A percentile compares a stretch with the other conserved stretches of the same genome.
These are phyloP conservation scores for Microchirus variegatus DNA, from an alignment of 2,797 vertebrate genomes.

Conservation along the genomic window DNA sequence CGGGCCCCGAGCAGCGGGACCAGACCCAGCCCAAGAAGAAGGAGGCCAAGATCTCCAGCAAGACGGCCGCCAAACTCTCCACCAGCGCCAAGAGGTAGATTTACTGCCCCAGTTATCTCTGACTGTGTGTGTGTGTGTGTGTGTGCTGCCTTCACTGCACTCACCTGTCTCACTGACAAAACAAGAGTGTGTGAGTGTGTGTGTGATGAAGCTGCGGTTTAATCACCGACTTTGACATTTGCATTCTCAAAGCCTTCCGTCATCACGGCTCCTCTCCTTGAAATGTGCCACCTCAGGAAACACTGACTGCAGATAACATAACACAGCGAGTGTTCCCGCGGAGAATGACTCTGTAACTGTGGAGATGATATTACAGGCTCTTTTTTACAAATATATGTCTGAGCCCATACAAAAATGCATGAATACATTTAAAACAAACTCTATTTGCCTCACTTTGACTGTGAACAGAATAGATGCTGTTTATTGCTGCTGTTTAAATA, in stretches of 20 bases:
- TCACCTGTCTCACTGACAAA: constrained; percentile 62
- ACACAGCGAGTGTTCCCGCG: constrained; percentile 55
- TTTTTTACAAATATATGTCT: constrained; percentile 54
- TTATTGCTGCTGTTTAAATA: too few species aligned
- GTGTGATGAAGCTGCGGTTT: neutral
- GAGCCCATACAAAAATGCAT: neutral
- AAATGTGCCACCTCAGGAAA: constrained; percentile 75
- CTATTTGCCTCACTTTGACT: too few species aligned
- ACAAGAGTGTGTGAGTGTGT: constrained; percentile 69
- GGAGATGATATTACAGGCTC: constrained; percentile 61
- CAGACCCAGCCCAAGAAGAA: constrained; percentile 98
- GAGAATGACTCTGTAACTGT: constrained; percentile 54
- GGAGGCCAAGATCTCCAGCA: constrained; percentile 98
- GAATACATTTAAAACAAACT: too few species aligned
- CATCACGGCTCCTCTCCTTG: constrained; percentile 31
- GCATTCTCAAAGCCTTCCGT: constrained; percentile 34
- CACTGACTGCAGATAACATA: constrained; percentile 60
- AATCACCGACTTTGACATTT: constrained; percentile 19
- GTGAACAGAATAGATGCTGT: too few species aligned
- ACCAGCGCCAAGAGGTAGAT: constrained; percentile 98
- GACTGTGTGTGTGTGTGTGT: too few species aligned
- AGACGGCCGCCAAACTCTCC: constrained; percentile 97
- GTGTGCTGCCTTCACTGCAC: too few species aligned
- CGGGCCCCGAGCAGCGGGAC: constrained; percentile 92
- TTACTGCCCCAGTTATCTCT: too few species aligned